Percentiles rank a stretch among this genome's conserved stretches.
These are phyloP conservation scores for Orthosia gothica DNA, from an alignment of 2,888 invertebrate genomes.

Conservation along the genomic window DNA sequence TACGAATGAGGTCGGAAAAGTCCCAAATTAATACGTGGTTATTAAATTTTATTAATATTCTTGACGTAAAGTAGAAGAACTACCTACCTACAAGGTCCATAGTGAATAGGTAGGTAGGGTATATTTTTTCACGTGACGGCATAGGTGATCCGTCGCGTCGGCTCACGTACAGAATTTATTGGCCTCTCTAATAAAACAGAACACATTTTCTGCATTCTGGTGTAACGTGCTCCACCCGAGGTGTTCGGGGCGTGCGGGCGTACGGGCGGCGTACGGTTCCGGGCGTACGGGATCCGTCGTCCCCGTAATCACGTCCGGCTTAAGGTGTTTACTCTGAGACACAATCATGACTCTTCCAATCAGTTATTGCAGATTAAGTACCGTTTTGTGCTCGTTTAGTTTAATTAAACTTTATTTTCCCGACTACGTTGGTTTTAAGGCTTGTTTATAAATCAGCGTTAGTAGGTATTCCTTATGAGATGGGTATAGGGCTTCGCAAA, in stretches of 20 bases:
- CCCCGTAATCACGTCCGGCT: slow-evolving; percentile 72
- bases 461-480: slow-evolving; percentile 9
- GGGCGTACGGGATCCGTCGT: slow-evolving; percentile 22
- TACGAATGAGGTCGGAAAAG: background rate
- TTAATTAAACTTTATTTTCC: slow-evolving; percentile 45
- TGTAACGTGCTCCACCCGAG: slow-evolving; percentile 70
- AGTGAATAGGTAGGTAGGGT: slow-evolving; percentile 52
- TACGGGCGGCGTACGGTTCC: background rate
- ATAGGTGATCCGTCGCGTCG: slow-evolving; percentile 76
- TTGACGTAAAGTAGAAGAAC: slow-evolving; percentile 8
- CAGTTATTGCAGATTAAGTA: slow-evolving; percentile 58
- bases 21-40: background rate
- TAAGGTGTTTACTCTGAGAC: slow-evolving; percentile 71
- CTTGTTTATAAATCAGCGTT: slow-evolving; percentile 13
- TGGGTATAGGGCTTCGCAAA: background rate
- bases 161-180: slow-evolving; percentile 88
- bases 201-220: slow-evolving; percentile 86
- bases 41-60: background rate
- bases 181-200: slow-evolving; percentile 87
- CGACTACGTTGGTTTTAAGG: slow-evolving; percentile 8
- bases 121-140: slow-evolving; percentile 76
- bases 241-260: slow-evolving; percentile 18
- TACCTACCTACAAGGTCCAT: background rate
- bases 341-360: slow-evolving; percentile 67
- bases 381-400: slow-evolving; percentile 38